phyloP scores from a whole-genome alignment of 1,140 invertebrate genomes.

The Drosophila kepulauana region DNA sequence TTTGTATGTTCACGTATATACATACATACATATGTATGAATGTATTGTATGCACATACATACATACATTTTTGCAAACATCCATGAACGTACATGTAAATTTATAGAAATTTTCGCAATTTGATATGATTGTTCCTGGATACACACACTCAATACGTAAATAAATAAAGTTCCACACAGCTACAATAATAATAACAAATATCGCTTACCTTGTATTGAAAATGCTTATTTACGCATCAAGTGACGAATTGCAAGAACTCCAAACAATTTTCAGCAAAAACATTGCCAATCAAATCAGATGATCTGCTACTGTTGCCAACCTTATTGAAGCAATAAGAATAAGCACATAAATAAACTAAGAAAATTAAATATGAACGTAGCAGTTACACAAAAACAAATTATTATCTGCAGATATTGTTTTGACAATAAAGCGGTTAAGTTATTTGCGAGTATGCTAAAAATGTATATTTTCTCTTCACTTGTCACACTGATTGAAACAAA shows the following conservation, averaged over 20 bases:
- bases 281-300: background rate
- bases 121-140: no score
- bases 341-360: background rate
- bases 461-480: no score
- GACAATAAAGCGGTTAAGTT: background rate
- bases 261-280: background rate
- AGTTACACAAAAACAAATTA: background rate
- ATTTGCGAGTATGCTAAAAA: background rate
- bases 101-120: no score
- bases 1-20: no score
- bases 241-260: background rate
- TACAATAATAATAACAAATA: background rate
- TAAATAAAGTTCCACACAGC: background rate
- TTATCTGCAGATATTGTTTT: background rate
- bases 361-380: background rate
- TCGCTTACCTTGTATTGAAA: constrained; percentile 11
- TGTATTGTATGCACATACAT: no score
- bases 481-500: no score
- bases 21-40: no score
- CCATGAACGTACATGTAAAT: no score
- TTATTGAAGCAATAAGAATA: background rate
- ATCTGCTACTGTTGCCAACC: constrained; percentile 3
- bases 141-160: background rate
- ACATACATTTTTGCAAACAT: no score
- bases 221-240: background rate